These are phyloP conservation scores for Chalcis sispes DNA, from an alignment of 2,888 invertebrate species.

Conservation along the genomic window DNA sequence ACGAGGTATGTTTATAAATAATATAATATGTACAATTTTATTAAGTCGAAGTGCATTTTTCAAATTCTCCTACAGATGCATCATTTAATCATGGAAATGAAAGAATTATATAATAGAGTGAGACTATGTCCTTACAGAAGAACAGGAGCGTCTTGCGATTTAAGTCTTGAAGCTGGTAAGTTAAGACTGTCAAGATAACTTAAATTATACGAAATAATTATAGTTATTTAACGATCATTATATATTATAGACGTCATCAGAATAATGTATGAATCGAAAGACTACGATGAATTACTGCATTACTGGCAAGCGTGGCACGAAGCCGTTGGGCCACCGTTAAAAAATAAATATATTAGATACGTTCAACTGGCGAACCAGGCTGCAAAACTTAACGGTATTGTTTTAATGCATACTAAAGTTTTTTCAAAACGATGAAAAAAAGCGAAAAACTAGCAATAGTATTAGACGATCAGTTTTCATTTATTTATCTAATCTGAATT, in stretches of 20 bases:
- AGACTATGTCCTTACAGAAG: conserved; percentile 83
- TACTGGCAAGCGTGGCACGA: conserved; percentile 91
- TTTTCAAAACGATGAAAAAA: background rate
- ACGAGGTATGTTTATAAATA: conserved; percentile 79
- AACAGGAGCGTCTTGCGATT: conserved; percentile 72
- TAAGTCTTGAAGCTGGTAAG: conserved; percentile 76
- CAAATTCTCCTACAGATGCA: conserved; percentile 78
- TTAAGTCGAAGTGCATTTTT: background rate
- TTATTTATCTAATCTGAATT: conserved; percentile 32
- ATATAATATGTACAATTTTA: conserved; percentile 59
- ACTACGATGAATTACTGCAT: conserved; percentile 85
- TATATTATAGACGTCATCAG: conserved; percentile 74
- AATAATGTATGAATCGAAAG: conserved; percentile 84
- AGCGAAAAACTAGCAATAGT: background rate
- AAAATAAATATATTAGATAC: conserved; percentile 86
- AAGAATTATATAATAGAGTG: conserved; percentile 85
- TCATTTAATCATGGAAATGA: conserved; percentile 86
- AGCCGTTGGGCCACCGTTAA: conserved; percentile 85
- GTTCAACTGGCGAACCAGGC: conserved; percentile 88
- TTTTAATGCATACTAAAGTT: too few species aligned
- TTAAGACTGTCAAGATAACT: background rate
- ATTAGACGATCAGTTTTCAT: background rate
- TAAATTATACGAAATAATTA: background rate
- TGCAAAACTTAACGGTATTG: conserved; percentile 83
- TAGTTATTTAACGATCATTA: background rate